These are phyloP conservation scores for Labeo catla DNA, from an alignment of 2,113 vertebrate species.

Conservation along the genomic window DNA sequence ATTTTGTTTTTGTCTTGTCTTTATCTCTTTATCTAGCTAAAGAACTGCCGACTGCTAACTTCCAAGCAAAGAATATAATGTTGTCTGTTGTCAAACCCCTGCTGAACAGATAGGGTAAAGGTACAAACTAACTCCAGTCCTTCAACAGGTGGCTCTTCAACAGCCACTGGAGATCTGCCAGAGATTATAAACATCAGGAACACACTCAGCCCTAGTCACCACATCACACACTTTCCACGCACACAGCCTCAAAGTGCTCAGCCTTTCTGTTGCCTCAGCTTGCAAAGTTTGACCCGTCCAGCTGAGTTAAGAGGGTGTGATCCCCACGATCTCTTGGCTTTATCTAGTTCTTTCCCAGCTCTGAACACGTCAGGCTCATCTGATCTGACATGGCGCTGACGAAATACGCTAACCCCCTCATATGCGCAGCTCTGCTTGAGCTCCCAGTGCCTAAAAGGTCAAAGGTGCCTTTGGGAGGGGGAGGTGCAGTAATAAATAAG, in stretches of 20 bases:
- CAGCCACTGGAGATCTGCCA: conserved; percentile 1
- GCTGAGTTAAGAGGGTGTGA: neutral
- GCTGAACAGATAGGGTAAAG: neutral
- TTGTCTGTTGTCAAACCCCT: neutral
- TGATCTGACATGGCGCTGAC: neutral
- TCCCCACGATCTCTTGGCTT: neutral
- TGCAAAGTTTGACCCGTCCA: conserved; percentile 40
- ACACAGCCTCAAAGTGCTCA: neutral
- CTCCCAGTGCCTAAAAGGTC: neutral
- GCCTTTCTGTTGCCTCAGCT: conserved; percentile 58
- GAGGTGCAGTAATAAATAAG: neutral
- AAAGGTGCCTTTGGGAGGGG: neutral
- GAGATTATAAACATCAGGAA: conserved; percentile 5
- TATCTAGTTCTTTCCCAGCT: neutral
- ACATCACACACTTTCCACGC: neutral
- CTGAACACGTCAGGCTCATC: neutral
- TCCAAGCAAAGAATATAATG: neutral
- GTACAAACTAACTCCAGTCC: neutral
- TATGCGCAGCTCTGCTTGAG: neutral
- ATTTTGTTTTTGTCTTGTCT: neutral
- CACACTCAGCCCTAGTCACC: neutral
- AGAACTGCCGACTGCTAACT: neutral
- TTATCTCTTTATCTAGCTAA: neutral
- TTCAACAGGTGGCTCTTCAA: conserved; percentile 10
- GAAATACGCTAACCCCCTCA: neutral